Evolutionary conservation across 2,888 invertebrate species (phyloP).

Genomic region (Sialis lutaria): DNA sequence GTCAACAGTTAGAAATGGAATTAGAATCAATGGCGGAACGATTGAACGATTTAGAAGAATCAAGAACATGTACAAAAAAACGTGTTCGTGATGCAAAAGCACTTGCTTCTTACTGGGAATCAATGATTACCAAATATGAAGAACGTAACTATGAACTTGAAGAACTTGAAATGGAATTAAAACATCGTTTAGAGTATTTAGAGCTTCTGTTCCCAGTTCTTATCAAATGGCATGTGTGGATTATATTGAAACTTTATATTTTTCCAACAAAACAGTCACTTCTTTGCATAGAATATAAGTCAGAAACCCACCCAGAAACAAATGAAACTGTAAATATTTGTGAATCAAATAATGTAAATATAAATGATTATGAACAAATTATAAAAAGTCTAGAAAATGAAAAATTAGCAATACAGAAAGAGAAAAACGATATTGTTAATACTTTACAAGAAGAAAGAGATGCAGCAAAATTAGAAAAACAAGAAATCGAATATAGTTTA

Average conservation of each 20-base stretch:
- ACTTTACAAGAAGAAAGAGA: neutral
- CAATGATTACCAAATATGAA: slow-evolving; percentile 33
- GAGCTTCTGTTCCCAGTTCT: slow-evolving; percentile 44
- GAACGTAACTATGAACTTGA: slow-evolving; percentile 30
- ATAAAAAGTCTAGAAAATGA: neutral
- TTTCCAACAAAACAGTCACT: slow-evolving; percentile 17
- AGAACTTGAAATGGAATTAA: slow-evolving; percentile 32
- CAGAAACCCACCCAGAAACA: too few relatives aligned
- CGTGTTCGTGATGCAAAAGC: slow-evolving; percentile 11
- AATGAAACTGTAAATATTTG: neutral
- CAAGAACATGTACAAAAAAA: slow-evolving; percentile 15
- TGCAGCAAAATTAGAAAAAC: neutral
- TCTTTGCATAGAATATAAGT: slow-evolving; percentile 1
- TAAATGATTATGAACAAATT: too few relatives aligned
- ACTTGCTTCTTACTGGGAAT: slow-evolving; percentile 10
- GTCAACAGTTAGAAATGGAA: slow-evolving; percentile 27
- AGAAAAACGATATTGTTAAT: neutral
- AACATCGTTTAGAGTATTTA: slow-evolving; percentile 34
- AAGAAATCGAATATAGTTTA: neutral
- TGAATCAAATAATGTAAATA: neutral
- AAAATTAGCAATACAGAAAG: neutral
- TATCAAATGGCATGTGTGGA: slow-evolving; percentile 39
- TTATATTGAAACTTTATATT: slow-evolving; percentile 21
- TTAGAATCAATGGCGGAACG: slow-evolving; percentile 15
- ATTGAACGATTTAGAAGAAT: slow-evolving; percentile 17